Evolutionary conservation across 2,797 vertebrate species (phyloP), one percentile per base, ranked within the genome.

Genomic region (Echiichthys vipera): DNA sequence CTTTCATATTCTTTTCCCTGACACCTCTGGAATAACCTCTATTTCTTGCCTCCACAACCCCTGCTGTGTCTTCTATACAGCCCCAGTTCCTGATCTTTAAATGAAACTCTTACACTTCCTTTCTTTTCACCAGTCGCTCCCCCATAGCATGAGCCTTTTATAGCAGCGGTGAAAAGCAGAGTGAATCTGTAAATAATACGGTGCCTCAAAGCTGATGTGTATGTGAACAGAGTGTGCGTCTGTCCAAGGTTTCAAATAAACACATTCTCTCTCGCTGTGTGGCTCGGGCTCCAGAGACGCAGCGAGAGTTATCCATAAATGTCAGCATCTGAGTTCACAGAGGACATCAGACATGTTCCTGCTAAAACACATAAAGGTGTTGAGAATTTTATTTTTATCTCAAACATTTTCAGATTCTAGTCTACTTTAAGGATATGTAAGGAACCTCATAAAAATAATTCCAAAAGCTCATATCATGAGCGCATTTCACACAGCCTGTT

Each of bases 141-240:
- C 66, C 74, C 51, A 10, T 69, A 49, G 71, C 50, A 29, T 55
- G 69, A 72, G 72, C 87, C 87, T 91, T 89, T 89, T 89, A 91
- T 91, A 90, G 86, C 43, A 47, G 67, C 10, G 13, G 71, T 77
- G 67, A 83, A 78, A 79, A 78, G 78, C 36, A 68, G 75, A 74
- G 59, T 53, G 72, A 84, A 81, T 73, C 71, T 90, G 86, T 91
- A 90, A 92, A 93, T 91, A 92, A 91, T 90, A 87, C 83, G 90
- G 74, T 27, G 50, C 51, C 58, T 83, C 59, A 39, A 50, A n/a
- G n/a, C 67, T 56, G 53, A 64, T 69, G 76, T 62, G 70, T 75
- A 25, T 50, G 70, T 59, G 65, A 54, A 64, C 37, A n/a, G 30
- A 42, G 49, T 42, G 50, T 70, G 55, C 71, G 51, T 77, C 17